Conservation (phyloP, 2,797 vertebrate species). For the Thamnophis elegans region DNA sequence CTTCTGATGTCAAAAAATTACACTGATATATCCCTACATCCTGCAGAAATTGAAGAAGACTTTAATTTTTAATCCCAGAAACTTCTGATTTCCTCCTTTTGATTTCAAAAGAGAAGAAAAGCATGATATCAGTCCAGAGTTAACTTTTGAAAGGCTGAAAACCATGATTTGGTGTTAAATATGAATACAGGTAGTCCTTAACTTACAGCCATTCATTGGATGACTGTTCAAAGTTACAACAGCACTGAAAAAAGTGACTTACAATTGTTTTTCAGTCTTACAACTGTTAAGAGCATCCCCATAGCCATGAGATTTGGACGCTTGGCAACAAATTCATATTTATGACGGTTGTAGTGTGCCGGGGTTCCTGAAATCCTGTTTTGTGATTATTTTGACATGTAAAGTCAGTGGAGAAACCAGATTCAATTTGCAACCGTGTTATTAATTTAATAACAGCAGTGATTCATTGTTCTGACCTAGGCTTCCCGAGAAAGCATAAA, state of each 20-base stretch:
- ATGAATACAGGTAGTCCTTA: neutral
- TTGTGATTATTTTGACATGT: neutral
- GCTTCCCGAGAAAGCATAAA: no score
- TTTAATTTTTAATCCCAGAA: neutral
- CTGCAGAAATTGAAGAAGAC: neutral
- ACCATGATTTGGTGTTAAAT: neutral
- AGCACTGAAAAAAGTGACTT: neutral
- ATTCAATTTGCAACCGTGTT: neutral
- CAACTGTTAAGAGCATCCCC: neutral
- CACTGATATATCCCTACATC: neutral
- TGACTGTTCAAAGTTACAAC: neutral
- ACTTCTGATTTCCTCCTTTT: neutral
- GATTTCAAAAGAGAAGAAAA: neutral
- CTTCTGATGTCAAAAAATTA: neutral
- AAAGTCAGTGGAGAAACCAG: neutral
- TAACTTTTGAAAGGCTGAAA: neutral
- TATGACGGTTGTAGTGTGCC: neutral
- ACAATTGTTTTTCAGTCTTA: no score
- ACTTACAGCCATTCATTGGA: neutral
- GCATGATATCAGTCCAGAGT: neutral
- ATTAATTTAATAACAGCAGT: neutral
- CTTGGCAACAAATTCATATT: neutral
- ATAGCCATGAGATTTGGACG: neutral
- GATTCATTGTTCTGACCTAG: neutral
- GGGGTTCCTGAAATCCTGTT: neutral